Evolutionary conservation across 2,797 vertebrate species (phyloP).

Genomic region (Oophaga sylvatica): DNA sequence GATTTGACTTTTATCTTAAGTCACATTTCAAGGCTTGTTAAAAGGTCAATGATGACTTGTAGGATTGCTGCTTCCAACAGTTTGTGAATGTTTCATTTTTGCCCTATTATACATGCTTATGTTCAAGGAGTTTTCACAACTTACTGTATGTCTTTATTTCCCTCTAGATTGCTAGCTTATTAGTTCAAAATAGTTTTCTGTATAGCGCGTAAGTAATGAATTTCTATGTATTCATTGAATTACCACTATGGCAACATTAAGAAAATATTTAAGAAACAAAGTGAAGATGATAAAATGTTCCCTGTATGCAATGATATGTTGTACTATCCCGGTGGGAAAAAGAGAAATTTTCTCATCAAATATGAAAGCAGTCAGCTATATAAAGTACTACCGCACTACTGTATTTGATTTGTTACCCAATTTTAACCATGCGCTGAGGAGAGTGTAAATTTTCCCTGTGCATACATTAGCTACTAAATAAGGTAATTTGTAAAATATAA

Average conservation of each 20-base stretch:
- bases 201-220: neutral
- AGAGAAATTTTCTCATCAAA: constrained; percentile 45
- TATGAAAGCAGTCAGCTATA: constrained; percentile 50
- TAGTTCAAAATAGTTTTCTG: neutral
- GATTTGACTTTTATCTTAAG: no score
- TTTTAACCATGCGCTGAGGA: constrained; percentile 45
- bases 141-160: neutral
- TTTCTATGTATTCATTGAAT: neutral
- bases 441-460: constrained; percentile 44
- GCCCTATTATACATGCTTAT: neutral
- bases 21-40: no score
- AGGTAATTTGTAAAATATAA: constrained; percentile 43
- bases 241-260: constrained; percentile 28
- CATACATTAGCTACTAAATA: constrained; percentile 52
- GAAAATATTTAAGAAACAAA: constrained; percentile 48
- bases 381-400: constrained; percentile 40
- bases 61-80: no score
- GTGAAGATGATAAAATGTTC: constrained; percentile 34
- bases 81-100: neutral
- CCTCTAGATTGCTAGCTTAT: neutral
- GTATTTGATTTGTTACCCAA: constrained; percentile 56
- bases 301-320: constrained; percentile 44
- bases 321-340: constrained; percentile 40
- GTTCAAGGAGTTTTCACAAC: neutral
- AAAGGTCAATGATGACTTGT: no score